Evolutionary conservation across 2,888 invertebrate genomes (phyloP).

Genomic region (Agapostemon virescens): DNA sequence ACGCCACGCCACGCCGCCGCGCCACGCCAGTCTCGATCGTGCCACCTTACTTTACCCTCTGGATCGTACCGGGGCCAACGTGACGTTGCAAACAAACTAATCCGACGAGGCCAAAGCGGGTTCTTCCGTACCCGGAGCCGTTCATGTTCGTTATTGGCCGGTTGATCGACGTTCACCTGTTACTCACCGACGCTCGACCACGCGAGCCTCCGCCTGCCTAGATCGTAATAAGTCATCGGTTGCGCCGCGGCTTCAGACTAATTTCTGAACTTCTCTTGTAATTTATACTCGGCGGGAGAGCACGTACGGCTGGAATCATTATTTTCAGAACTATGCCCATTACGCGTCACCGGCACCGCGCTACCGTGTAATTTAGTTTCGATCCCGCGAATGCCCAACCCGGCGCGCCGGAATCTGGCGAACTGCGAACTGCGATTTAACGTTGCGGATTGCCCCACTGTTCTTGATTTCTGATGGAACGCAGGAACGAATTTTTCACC

Average conservation of each 20-base stretch:
- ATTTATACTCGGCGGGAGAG: slow-evolving; percentile 34
- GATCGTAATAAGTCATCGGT: slow-evolving; percentile 50
- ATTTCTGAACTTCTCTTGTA: slow-evolving; percentile 43
- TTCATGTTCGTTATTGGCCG: slow-evolving; percentile 40
- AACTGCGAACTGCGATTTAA: slow-evolving; percentile 11
- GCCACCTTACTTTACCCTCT: slow-evolving; percentile 38
- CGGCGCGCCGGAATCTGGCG: not conserved
- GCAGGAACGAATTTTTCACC: not conserved
- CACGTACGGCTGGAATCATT: slow-evolving; percentile 35
- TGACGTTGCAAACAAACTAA: slow-evolving; percentile 49
- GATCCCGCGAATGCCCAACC: not conserved
- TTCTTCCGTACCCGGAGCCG: not conserved
- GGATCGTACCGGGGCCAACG: slow-evolving; percentile 21
- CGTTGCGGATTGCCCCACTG: not conserved
- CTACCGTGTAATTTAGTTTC: slow-evolving; percentile 32
- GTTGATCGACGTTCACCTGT: slow-evolving; percentile 57
- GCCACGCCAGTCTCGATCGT: slow-evolving; percentile 18
- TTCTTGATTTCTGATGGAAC: not conserved
- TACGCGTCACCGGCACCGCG: slow-evolving; percentile 27
- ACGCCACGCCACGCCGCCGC: not conserved
- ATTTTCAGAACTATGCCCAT: slow-evolving; percentile 42
- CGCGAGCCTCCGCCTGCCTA: slow-evolving; percentile 15
- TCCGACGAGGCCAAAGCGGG: slow-evolving; percentile 10
- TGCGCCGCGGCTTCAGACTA: slow-evolving; percentile 36
- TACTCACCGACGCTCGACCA: slow-evolving; percentile 35